A percentile compares a stretch with the other conserved stretches of the same genome.
Conservation (phyloP, 2,888 invertebrate species). For the Hybos culiciformis region DNA sequence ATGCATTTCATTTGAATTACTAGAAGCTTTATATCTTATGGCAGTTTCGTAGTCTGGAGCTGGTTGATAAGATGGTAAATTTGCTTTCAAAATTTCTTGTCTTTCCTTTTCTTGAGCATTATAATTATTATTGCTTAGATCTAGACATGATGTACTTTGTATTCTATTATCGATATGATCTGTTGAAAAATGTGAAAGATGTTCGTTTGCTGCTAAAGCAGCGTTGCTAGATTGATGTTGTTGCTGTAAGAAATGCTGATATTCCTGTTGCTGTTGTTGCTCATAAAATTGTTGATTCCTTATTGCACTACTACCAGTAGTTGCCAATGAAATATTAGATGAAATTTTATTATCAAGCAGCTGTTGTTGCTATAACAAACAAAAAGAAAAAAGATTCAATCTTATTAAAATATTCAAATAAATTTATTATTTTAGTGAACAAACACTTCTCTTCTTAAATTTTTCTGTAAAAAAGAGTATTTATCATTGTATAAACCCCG, state of each 20-base stretch:
- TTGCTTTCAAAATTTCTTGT: constrained; percentile 52
- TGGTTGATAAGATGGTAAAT: constrained; percentile 73
- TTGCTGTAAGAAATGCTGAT: constrained; percentile 13
- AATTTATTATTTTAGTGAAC: too few relatives aligned
- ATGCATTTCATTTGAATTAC: constrained; percentile 38
- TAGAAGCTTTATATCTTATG: constrained; percentile 68
- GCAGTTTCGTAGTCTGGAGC: constrained; percentile 94
- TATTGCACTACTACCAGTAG: constrained; percentile 14
- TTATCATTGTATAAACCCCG: too few relatives aligned
- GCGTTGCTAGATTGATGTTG: constrained; percentile 23
- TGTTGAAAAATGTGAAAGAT: too few relatives aligned
- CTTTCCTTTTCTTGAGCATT: constrained; percentile 35
- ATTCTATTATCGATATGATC: constrained; percentile 23
- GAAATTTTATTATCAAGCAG: too few relatives aligned
- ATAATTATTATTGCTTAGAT: constrained; percentile 31
- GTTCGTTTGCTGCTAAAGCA: constrained; percentile 14
- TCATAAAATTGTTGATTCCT: constrained; percentile 14
- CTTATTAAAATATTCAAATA: too few relatives aligned
- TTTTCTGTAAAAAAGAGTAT: too few relatives aligned
- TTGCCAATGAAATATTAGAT: constrained; percentile 14
- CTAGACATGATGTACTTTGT: constrained; percentile 34
- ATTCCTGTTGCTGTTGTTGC: constrained; percentile 15
- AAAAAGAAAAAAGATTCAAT: too few relatives aligned
- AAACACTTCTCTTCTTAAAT: too few relatives aligned
- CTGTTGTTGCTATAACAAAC: too few relatives aligned